A percentile compares a stretch with the other conserved stretches of the same genome.
Evolutionary conservation across 1,140 invertebrate species (phyloP).

Genomic region (Parapsyche elsis): DNA sequence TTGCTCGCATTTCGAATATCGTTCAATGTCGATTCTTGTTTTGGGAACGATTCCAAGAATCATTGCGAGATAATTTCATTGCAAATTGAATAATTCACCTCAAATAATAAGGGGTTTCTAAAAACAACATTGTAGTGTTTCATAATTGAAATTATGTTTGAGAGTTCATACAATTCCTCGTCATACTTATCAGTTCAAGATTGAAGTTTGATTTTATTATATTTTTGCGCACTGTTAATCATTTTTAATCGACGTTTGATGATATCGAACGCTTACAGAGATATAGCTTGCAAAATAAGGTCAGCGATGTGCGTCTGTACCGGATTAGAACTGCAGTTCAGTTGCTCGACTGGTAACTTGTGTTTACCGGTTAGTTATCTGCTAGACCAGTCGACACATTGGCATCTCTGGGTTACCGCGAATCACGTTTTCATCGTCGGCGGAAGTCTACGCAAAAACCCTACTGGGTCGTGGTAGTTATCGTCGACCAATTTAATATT

Average conservation of each 20-base stretch:
- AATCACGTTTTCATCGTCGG: background rate
- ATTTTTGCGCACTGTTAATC: too few relatives aligned
- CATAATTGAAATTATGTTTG: too few relatives aligned
- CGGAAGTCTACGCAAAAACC: background rate
- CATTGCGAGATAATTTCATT: background rate
- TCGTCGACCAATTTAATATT: too few relatives aligned
- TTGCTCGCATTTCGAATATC: slow-evolving; percentile 1
- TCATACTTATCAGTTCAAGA: too few relatives aligned
- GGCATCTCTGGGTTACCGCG: slow-evolving; percentile 29
- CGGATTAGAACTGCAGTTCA: slow-evolving; percentile 32
- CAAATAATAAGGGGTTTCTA: too few relatives aligned
- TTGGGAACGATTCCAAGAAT: background rate
- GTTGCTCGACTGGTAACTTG: slow-evolving; percentile 25
- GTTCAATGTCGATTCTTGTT: slow-evolving; percentile 7
- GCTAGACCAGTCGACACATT: background rate
- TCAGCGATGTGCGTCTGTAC: slow-evolving; percentile 29
- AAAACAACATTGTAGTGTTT: too few relatives aligned
- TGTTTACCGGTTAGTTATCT: slow-evolving; percentile 33
- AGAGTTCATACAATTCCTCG: too few relatives aligned
- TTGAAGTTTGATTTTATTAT: too few relatives aligned
- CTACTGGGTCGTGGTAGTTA: background rate
- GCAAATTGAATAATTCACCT: too few relatives aligned
- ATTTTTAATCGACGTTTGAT: too few relatives aligned
- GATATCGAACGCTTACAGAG: background rate
- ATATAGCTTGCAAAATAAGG: slow-evolving; percentile 19